A percentile compares a stretch with the other conserved stretches of the same genome.
phyloP scores from a whole-genome alignment of 2,888 invertebrate species.

The Dolomedes plantarius region DNA sequence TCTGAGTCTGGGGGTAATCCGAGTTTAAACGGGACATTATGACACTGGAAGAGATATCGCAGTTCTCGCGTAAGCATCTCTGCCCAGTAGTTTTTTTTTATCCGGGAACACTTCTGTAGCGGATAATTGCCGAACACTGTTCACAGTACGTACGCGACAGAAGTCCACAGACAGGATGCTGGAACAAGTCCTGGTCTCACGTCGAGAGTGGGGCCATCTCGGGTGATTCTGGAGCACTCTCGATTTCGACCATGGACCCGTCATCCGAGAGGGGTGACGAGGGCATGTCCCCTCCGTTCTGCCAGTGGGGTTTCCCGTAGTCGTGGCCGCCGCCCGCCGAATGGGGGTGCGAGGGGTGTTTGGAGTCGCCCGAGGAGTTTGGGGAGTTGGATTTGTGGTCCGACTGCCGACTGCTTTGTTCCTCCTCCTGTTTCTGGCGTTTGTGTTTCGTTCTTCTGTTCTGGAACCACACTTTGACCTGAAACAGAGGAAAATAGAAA shows the following conservation, averaged over 20 bases:
- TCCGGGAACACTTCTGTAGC: no score
- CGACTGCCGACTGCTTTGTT: conserved; percentile 53
- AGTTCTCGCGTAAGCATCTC: no score
- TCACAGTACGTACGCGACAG: no score
- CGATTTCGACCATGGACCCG: conserved; percentile 69
- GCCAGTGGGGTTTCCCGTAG: conserved; percentile 19
- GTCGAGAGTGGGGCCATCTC: conserved; percentile 60
- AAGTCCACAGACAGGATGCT: no score
- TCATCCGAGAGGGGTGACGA: conserved; percentile 61
- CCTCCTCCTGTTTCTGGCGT: conserved; percentile 73
- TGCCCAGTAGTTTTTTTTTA: no score
- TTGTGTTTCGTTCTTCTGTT: conserved; percentile 74
- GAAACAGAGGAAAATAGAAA: no score
- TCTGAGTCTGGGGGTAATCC: no score
- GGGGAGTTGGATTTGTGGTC: conserved; percentile 46
- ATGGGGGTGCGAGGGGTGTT: conserved; percentile 42
- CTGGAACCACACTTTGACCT: conserved; percentile 74
- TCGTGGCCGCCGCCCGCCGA: conserved; percentile 27
- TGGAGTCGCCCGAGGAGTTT: conserved; percentile 26
- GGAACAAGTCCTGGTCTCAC: conserved; percentile 43
- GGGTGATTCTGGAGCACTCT: conserved; percentile 62
- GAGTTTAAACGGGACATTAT: no score
- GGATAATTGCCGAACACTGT: no score
- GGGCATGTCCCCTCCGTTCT: conserved; percentile 48
- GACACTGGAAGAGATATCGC: no score